Base-by-base conservation (phyloP, 1,140 invertebrate genomes). In the Drosophila leontia region DNA sequence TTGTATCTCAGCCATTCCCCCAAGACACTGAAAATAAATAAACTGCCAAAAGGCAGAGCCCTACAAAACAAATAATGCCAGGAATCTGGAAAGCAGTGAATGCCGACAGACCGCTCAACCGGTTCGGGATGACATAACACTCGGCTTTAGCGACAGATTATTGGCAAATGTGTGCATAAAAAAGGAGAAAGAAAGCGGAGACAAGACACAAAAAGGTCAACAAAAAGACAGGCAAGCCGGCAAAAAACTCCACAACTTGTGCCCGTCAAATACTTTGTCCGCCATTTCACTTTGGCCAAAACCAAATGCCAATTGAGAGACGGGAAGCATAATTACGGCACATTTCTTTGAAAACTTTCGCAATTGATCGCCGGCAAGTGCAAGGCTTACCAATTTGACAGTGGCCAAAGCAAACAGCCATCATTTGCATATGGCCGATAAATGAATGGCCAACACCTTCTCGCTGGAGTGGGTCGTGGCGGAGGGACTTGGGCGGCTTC, bases 51-150 rank as follows among this genome's bases (percentile, higher is more conserved):
- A 80, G 41, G 62, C 72, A 81, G 15, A 69, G 60, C 82, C 82
- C 77, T 81, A 72, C 75, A 83, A 48, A 81, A 29, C 37, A 59
- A 65, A 85, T 78, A 86, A 80, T 80, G 72, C n/a, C 80, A 80
- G 83, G 83, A 70, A 88, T 88, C 71, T 72, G 75, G 13, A 53
- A 26, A 51, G 68, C 53, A 59, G 8, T 53, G 68, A 70, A 57
- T 57, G 23, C 34, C 61, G 69, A 58, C 32, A 26, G 44, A 71
- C 34, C 74, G 69, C 77, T 56, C 82, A 78, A 87, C 84, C 84
- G 84, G 84, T 87, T 69, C 77, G 59, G 64, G 71, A 86, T 87
- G 84, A 87, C 80, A 88, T 87, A 87, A 87, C 84, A 83, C 69
- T 63, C 77, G 84, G 69, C 74, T 88, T 68, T 72, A 88, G 56